These are phyloP conservation scores for Cyclophora albipunctata DNA, from an alignment of 2,888 invertebrate species.

Conservation along the genomic window DNA sequence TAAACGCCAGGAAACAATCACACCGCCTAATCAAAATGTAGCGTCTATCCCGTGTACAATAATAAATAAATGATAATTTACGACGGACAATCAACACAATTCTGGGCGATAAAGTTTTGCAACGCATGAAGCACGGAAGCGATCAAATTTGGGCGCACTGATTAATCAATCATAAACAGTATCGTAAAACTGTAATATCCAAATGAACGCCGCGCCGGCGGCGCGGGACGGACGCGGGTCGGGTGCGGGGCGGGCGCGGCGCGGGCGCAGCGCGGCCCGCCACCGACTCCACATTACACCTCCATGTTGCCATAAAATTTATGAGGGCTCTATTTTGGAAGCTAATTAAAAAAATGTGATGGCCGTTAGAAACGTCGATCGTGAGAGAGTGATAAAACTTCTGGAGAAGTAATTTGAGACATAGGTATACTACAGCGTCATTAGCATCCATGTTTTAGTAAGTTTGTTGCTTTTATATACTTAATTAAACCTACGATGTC, in stretches of 20 bases:
- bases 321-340: slow-evolving; percentile 65
- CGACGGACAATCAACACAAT: not conserved
- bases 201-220: slow-evolving; percentile 48
- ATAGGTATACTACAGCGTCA: slow-evolving; percentile 29
- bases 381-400: slow-evolving; percentile 66
- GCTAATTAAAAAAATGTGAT: slow-evolving; percentile 67
- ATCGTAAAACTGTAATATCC: slow-evolving; percentile 49
- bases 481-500: too few relatives aligned
- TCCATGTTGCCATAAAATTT: slow-evolving; percentile 64
- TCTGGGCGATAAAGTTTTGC: not conserved
- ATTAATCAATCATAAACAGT: slow-evolving; percentile 61
- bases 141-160: slow-evolving; percentile 50
- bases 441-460: slow-evolving; percentile 22
- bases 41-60: too few relatives aligned
- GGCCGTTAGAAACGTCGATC: slow-evolving; percentile 55
- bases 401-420: slow-evolving; percentile 39
- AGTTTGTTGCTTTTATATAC: slow-evolving; percentile 6
- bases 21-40: too few relatives aligned
- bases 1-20: too few relatives aligned
- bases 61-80: too few relatives aligned
- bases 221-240: slow-evolving; percentile 8
- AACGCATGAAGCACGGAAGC: slow-evolving; percentile 46
- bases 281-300: slow-evolving; percentile 42
- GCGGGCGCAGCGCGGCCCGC: slow-evolving; percentile 20
- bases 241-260: slow-evolving; percentile 17